These are phyloP conservation scores for Hemibagrus wyckioides DNA, from an alignment of 2,113 vertebrate genomes.

Conservation along the genomic window DNA sequence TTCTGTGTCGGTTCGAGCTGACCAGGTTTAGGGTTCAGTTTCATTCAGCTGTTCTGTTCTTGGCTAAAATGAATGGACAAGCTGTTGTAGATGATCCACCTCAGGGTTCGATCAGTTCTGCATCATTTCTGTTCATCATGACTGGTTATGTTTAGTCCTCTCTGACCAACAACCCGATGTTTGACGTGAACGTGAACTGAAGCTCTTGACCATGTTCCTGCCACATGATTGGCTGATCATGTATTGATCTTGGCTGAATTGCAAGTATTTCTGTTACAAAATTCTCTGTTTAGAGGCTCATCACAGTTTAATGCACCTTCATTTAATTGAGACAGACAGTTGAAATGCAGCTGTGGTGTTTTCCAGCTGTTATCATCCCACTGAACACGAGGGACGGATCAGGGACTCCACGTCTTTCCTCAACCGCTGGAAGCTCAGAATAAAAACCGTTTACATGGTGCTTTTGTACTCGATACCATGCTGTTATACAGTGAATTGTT, in stretches of 20 bases:
- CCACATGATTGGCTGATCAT: not conserved
- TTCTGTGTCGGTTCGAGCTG: not conserved
- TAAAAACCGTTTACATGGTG: conserved; percentile 18
- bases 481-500: conserved; percentile 17
- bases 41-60: not conserved
- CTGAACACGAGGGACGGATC: conserved; percentile 52
- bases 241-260: not conserved
- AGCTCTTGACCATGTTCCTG: not conserved
- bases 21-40: not conserved
- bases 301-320: not conserved
- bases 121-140: not conserved
- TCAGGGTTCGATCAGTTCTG: not conserved
- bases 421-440: conserved; percentile 31
- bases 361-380: conserved; percentile 65
- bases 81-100: not conserved
- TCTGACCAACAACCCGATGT: not conserved
- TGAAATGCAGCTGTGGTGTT: conserved; percentile 36
- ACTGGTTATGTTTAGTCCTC: not conserved
- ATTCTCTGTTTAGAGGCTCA: not conserved
- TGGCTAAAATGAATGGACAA: not conserved
- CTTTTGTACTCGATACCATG: conserved; percentile 12
- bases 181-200: not conserved
- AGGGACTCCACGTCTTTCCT: not conserved
- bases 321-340: not conserved
- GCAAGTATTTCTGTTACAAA: not conserved